These are phyloP conservation scores for Palythoa grandiflora DNA, from an alignment of 92 coral and sea anemone genomes.

Conservation along the genomic window DNA sequence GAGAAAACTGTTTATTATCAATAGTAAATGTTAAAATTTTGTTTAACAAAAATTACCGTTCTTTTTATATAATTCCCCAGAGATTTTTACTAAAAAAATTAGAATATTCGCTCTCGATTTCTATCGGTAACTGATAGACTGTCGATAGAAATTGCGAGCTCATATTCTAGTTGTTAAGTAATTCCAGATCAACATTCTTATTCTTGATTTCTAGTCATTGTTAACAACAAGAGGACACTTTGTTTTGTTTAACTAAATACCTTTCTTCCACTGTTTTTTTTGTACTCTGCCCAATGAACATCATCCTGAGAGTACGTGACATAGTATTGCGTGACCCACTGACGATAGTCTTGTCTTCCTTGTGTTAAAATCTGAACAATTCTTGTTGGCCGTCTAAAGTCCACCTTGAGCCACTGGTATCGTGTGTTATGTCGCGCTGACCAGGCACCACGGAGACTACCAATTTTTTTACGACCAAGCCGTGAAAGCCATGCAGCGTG, in stretches of 20 bases:
- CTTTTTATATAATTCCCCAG: too few relatives aligned
- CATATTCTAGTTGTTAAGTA: too few relatives aligned
- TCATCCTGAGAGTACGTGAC: conserved; percentile 54
- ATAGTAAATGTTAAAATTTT: too few relatives aligned
- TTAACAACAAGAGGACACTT: too few relatives aligned
- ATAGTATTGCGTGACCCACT: conserved; percentile 63
- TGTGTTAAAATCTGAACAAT: conserved; percentile 64
- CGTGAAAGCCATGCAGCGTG: conserved; percentile 49
- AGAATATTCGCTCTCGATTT: too few relatives aligned
- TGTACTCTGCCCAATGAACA: conserved; percentile 38
- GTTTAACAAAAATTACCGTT: too few relatives aligned
- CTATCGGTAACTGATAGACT: too few relatives aligned
- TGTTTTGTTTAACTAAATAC: not conserved
- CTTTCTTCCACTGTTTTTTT: conserved; percentile 35
- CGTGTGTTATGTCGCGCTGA: conserved; percentile 54
- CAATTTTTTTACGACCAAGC: conserved; percentile 36
- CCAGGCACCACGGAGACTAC: conserved; percentile 52
- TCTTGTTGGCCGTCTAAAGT: conserved; percentile 56
- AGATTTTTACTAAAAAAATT: too few relatives aligned
- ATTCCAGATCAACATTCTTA: too few relatives aligned
- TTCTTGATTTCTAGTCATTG: too few relatives aligned
- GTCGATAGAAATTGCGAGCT: too few relatives aligned
- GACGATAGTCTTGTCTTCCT: conserved; percentile 65
- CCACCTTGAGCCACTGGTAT: conserved; percentile 60
- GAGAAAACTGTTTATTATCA: too few relatives aligned